Percentiles rank a stretch among this genome's conserved stretches.
Conservation (phyloP, 2,797 vertebrate species). For the Natrix natrix region DNA sequence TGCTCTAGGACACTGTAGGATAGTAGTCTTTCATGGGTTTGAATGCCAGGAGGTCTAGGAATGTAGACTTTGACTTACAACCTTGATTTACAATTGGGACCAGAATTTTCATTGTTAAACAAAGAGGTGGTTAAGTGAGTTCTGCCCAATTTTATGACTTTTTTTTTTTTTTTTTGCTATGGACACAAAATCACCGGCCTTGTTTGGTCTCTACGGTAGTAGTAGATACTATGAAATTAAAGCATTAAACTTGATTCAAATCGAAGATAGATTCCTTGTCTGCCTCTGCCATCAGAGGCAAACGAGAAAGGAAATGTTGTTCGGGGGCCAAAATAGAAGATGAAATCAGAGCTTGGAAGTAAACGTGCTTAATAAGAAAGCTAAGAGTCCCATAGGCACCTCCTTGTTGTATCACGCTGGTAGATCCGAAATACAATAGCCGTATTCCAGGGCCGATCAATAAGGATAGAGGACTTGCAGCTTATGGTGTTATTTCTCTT, state of each 20-base stretch:
- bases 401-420: conserved; percentile 67
- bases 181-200: conserved; percentile 17
- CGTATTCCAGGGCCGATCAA: conserved; percentile 72
- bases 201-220: conserved; percentile 44
- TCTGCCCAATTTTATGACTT: neutral
- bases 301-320: conserved; percentile 13
- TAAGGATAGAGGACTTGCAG: conserved; percentile 64
- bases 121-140: neutral
- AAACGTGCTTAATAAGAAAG: conserved; percentile 64
- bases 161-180: neutral
- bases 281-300: conserved; percentile 24
- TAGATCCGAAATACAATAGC: conserved; percentile 78
- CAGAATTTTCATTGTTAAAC: neutral
- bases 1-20: neutral
- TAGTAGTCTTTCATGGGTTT: neutral
- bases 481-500: conserved; percentile 23
- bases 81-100: neutral
- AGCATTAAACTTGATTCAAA: conserved; percentile 37
- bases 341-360: conserved; percentile 47
- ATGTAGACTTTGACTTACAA: neutral
- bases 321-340: conserved; percentile 5
- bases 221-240: conserved; percentile 53
- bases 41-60: neutral
- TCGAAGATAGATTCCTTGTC: conserved; percentile 43
- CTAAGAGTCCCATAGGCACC: conserved; percentile 72